Evolutionary conservation across 2,888 invertebrate genomes (phyloP).

Genomic region (Xylophagus ater): DNA sequence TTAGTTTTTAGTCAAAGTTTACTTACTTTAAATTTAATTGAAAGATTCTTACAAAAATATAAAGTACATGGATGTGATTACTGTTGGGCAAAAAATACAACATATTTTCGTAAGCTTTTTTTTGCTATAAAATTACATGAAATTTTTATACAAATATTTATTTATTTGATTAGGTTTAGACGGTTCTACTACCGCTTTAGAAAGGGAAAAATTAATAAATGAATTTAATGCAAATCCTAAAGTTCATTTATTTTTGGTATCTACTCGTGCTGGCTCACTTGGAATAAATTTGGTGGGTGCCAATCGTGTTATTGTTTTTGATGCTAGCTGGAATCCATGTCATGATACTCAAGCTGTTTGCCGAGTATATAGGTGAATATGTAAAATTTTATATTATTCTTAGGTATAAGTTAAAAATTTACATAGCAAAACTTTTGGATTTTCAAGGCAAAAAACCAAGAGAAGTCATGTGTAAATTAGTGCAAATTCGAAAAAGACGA

Average conservation of each 20-base stretch:
- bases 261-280: conserved; percentile 90
- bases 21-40: conserved; percentile 87
- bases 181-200: conserved; percentile 88
- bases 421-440: no score
- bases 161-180: conserved; percentile 60
- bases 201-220: conserved; percentile 91
- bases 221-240: conserved; percentile 86
- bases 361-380: conserved; percentile 68
- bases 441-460: no score
- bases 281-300: conserved; percentile 97
- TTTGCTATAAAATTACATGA: background rate
- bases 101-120: conserved; percentile 70
- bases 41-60: conserved; percentile 76
- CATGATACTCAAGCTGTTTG: conserved; percentile 98
- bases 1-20: conserved; percentile 94
- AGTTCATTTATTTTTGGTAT: conserved; percentile 86
- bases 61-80: conserved; percentile 56
- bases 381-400: conserved; percentile 41
- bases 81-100: conserved; percentile 74
- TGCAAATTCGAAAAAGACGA: no score
- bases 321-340: conserved; percentile 99
- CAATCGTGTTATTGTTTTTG: conserved; percentile 92
- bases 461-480: no score
- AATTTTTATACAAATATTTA: conserved; percentile 13
- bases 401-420: background rate